These are phyloP conservation scores for Nephrotoma flavescens DNA, from an alignment of 2,888 invertebrate genomes.

Conservation along the genomic window DNA sequence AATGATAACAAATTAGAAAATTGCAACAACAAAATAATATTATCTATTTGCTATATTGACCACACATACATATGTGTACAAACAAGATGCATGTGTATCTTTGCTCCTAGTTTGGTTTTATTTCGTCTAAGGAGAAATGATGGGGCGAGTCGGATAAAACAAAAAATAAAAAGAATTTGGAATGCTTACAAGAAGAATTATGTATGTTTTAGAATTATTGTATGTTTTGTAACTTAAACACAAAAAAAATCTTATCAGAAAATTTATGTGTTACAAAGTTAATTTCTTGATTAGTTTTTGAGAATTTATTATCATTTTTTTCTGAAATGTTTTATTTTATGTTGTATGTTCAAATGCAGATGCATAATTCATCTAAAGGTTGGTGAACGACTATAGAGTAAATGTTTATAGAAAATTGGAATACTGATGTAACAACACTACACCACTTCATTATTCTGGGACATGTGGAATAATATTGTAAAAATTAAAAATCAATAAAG, in stretches of 20 bases:
- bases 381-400: not conserved
- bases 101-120: not conserved
- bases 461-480: too few relatives aligned
- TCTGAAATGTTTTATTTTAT: not conserved
- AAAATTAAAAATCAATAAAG: too few relatives aligned
- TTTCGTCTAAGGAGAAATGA: not conserved
- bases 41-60: not conserved
- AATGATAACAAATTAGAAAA: not conserved
- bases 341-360: not conserved
- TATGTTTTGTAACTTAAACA: not conserved
- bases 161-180: not conserved
- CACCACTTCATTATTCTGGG: too few relatives aligned
- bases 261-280: not conserved
- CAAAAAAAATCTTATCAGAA: not conserved
- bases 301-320: not conserved
- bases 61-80: not conserved
- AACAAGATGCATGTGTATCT: not conserved
- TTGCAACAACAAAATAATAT: not conserved
- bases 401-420: too few relatives aligned
- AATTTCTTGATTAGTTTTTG: not conserved
- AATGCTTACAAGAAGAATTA: not conserved
- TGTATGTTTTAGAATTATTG: not conserved
- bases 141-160: not conserved
- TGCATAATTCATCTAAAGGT: not conserved
- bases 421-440: too few relatives aligned